phyloP scores from a whole-genome alignment of 2,113 vertebrate species.

The Oryzias curvinotus region DNA sequence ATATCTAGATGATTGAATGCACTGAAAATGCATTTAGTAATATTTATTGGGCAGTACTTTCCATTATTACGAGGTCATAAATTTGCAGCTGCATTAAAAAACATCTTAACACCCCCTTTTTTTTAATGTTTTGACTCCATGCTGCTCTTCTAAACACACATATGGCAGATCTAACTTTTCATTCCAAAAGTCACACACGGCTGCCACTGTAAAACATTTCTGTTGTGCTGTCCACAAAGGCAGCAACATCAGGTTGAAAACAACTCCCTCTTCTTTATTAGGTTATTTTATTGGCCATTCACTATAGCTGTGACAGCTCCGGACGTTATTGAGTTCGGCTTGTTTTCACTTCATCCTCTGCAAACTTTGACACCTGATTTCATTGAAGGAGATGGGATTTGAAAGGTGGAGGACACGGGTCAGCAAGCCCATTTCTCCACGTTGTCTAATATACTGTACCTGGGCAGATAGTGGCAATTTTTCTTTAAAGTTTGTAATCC shows the following conservation, averaged over 20 bases:
- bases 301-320: slow-evolving; percentile 65
- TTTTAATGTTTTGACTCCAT: not conserved
- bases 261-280: slow-evolving; percentile 58
- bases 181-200: slow-evolving; percentile 16
- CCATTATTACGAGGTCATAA: not conserved
- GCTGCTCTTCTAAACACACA: not conserved
- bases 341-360: slow-evolving; percentile 70
- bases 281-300: slow-evolving; percentile 59
- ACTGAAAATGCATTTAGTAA: no score
- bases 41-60: not conserved
- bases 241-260: slow-evolving; percentile 20
- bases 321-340: slow-evolving; percentile 69
- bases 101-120: not conserved
- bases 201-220: slow-evolving; percentile 31
- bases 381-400: slow-evolving; percentile 72
- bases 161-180: slow-evolving; percentile 14
- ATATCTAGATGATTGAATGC: no score
- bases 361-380: slow-evolving; percentile 75
- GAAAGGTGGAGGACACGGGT: slow-evolving; percentile 69
- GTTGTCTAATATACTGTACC: slow-evolving; percentile 54
- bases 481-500: slow-evolving; percentile 16
- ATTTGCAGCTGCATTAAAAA: not conserved
- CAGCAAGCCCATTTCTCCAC: slow-evolving; percentile 54
- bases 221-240: slow-evolving; percentile 28
- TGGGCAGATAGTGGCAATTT: slow-evolving; percentile 50